phyloP scores from a whole-genome alignment of 2,113 vertebrate species.

The Neolamprologus tretocephalus region DNA sequence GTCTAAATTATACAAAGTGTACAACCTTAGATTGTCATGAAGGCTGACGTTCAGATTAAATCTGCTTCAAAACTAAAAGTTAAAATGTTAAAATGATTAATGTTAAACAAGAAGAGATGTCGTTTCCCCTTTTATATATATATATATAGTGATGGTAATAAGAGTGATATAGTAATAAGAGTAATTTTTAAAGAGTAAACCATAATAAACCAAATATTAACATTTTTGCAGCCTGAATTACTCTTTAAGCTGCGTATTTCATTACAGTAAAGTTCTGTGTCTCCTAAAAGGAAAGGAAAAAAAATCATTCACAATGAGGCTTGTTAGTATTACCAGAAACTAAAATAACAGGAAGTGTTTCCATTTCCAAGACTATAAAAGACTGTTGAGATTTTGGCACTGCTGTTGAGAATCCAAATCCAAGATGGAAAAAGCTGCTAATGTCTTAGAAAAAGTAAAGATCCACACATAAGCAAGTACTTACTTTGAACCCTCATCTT shows the following conservation, averaged over 20 bases:
- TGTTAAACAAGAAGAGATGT: not conserved
- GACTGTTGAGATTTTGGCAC: not conserved
- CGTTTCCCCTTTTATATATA: rapidly evolving
- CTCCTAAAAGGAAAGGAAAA: not conserved
- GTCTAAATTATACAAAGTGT: not conserved
- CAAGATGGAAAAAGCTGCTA: not conserved
- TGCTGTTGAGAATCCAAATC: not conserved
- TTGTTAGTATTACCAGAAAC: not conserved
- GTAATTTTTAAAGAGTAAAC: not conserved
- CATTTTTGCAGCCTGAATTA: not conserved
- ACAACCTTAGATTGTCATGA: not conserved
- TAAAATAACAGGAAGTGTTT: not conserved
- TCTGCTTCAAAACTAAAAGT: not conserved
- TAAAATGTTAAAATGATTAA: not conserved
- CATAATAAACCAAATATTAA: not conserved
- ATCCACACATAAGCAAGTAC: not conserved
- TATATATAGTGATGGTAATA: not conserved
- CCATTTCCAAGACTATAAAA: not conserved
- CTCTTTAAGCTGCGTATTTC: not conserved
- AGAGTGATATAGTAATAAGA: not conserved
- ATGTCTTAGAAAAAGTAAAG: not conserved
- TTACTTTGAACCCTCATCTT: conserved; percentile 60
- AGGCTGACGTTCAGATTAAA: not conserved
- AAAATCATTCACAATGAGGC: not conserved
- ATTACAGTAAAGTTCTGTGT: not conserved